phyloP scores from a whole-genome alignment of 2,113 vertebrate genomes.

The Callionymus lyra region DNA sequence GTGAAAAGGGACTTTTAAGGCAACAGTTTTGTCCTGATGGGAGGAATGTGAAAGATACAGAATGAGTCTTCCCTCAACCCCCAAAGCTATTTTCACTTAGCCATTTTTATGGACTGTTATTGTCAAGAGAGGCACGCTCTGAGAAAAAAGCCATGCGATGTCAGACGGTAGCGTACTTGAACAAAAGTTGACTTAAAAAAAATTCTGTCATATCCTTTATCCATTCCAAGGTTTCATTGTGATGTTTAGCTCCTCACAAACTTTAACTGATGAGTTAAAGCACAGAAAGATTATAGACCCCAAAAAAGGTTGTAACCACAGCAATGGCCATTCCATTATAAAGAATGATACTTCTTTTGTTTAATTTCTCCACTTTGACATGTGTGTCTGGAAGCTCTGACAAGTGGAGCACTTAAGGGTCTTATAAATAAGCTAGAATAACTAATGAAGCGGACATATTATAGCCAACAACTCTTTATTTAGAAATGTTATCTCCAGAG shows the following conservation, averaged over 20 bases:
- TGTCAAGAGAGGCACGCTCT: constrained; percentile 3
- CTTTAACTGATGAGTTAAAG: too few species aligned
- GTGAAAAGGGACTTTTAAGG: constrained; percentile 13
- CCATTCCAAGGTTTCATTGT: too few species aligned
- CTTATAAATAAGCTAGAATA: not conserved
- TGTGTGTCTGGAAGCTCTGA: not conserved
- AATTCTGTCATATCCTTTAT: too few species aligned
- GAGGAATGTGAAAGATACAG: constrained; percentile 19
- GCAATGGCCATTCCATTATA: not conserved
- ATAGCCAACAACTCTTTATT: not conserved
- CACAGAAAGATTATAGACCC: too few species aligned
- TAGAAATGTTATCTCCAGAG: too few species aligned
- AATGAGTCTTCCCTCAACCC: not conserved
- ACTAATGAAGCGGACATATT: not conserved
- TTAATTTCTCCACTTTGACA: not conserved
- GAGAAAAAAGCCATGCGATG: constrained; percentile 15
- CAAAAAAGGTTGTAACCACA: too few species aligned
- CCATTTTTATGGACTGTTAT: constrained; percentile 12
- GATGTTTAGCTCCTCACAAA: too few species aligned
- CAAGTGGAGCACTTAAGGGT: not conserved
- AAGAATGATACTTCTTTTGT: not conserved
- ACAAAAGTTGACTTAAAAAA: too few species aligned
- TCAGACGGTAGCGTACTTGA: constrained; percentile 3
- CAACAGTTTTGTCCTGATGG: constrained; percentile 2
- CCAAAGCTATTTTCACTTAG: constrained; percentile 1